phyloP scores from a whole-genome alignment of 1,140 invertebrate species.

The Psix sp. region DNA sequence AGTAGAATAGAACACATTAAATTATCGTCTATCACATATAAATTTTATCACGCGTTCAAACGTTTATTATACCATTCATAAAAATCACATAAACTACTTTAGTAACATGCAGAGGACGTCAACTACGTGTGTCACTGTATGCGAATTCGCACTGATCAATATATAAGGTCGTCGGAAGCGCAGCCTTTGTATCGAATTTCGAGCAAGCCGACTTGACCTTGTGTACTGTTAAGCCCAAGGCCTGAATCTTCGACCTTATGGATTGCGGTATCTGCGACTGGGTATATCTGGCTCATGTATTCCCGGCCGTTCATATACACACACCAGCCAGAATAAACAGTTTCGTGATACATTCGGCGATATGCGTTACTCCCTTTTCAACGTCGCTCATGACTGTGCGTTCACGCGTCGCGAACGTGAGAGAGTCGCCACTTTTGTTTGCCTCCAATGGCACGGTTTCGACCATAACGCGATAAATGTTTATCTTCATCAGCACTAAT shows the following conservation, averaged over 20 bases:
- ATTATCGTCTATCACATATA: too few species aligned
- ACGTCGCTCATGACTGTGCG: constrained; percentile 14
- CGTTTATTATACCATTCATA: too few species aligned
- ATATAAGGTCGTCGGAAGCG: constrained; percentile 15
- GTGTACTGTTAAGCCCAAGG: constrained; percentile 22
- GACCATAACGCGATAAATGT: constrained; percentile 16
- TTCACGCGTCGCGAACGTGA: constrained; percentile 26
- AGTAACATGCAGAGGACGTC: too few species aligned
- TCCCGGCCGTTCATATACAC: background rate
- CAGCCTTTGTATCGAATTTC: constrained; percentile 31
- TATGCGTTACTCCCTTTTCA: constrained; percentile 36
- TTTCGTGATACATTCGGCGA: constrained; percentile 31
- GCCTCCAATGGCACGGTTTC: constrained; percentile 18
- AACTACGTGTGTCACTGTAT: too few species aligned
- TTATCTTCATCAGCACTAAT: constrained; percentile 20
- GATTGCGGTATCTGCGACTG: constrained; percentile 27
- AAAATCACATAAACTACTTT: too few species aligned
- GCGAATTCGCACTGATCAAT: constrained; percentile 9
- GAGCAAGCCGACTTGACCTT: constrained; percentile 32
- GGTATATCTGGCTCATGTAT: constrained; percentile 1
- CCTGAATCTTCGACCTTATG: constrained; percentile 42
- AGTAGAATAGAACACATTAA: too few species aligned
- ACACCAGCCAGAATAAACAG: constrained; percentile 5
- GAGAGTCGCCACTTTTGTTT: constrained; percentile 17
- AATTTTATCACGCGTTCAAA: too few species aligned